Conservation (phyloP, 2,113 vertebrate genomes). For the Elephas maximus region DNA sequence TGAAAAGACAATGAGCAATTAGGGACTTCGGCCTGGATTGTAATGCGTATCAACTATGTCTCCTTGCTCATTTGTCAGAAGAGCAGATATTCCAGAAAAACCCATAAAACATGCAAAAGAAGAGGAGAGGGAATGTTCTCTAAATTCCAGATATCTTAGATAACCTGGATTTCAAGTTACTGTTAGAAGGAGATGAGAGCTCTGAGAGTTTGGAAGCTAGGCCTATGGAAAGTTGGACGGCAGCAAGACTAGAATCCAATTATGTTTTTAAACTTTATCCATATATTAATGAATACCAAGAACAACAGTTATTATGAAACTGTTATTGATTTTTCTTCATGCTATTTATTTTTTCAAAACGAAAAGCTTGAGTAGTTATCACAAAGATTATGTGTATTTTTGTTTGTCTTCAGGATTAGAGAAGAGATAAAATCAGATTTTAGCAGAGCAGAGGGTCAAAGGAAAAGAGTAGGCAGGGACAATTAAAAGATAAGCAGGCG, state of each 20-base stretch:
- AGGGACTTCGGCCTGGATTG: neutral
- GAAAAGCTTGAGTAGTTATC: neutral
- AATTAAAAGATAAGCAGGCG: neutral
- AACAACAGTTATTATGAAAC: neutral
- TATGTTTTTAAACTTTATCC: neutral
- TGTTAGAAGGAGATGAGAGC: neutral
- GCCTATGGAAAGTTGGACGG: neutral
- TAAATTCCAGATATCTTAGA: neutral
- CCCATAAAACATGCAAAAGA: neutral
- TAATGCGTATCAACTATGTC: too few relatives aligned
- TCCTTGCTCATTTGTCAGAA: neutral
- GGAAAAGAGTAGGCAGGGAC: neutral
- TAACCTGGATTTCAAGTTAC: neutral
- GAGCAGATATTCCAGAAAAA: fast-evolving
- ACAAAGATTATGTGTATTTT: neutral
- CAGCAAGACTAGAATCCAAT: neutral
- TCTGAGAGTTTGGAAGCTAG: neutral
- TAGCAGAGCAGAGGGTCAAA: neutral
- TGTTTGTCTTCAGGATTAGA: neutral
- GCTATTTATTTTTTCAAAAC: neutral
- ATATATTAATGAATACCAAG: neutral
- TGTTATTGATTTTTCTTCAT: neutral
- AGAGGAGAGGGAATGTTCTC: neutral
- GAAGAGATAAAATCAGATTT: neutral
- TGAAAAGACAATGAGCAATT: neutral